These are phyloP conservation scores for Episyrphus balteatus DNA, from an alignment of 1,140 invertebrate species.

Conservation along the genomic window DNA sequence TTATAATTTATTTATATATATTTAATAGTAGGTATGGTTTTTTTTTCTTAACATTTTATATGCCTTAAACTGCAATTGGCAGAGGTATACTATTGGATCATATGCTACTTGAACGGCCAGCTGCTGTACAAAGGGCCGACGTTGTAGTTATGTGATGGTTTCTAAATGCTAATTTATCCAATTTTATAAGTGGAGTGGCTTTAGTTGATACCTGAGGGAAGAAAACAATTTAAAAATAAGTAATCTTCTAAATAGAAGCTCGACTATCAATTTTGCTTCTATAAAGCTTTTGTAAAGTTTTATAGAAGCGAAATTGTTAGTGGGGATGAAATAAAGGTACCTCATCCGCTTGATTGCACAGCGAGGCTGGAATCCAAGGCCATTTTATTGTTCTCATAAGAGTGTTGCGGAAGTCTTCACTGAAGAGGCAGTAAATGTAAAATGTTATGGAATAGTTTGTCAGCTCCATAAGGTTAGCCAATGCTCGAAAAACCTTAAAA, in stretches of 20 bases:
- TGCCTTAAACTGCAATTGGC: no score
- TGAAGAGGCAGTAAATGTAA: conserved; percentile 69
- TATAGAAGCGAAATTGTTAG: no score
- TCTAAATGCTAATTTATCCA: conserved; percentile 20
- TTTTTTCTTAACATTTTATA: no score
- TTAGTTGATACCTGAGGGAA: conserved; percentile 8
- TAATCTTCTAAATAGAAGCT: no score
- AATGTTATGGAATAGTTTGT: conserved; percentile 68
- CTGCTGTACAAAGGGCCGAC: conserved; percentile 18
- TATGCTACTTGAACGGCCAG: conserved; percentile 30
- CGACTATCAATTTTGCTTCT: no score
- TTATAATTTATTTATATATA: no score
- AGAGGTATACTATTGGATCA: conserved; percentile 7
- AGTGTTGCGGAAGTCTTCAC: conserved; percentile 61
- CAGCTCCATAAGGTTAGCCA: conserved; percentile 61
- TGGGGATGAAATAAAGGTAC: conserved; percentile 17
- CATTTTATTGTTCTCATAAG: conserved; percentile 53
- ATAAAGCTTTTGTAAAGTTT: no score
- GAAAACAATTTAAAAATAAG: not conserved
- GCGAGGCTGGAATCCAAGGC: conserved; percentile 37
- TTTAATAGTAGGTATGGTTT: no score
- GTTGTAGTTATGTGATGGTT: conserved; percentile 32
- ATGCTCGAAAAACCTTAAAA: conserved; percentile 60
- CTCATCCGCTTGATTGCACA: conserved; percentile 29
- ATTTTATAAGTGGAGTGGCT: conserved; percentile 18